Evolutionary conservation across 1,140 invertebrate genomes (phyloP).

Genomic region (Lepidurus arcticus): DNA sequence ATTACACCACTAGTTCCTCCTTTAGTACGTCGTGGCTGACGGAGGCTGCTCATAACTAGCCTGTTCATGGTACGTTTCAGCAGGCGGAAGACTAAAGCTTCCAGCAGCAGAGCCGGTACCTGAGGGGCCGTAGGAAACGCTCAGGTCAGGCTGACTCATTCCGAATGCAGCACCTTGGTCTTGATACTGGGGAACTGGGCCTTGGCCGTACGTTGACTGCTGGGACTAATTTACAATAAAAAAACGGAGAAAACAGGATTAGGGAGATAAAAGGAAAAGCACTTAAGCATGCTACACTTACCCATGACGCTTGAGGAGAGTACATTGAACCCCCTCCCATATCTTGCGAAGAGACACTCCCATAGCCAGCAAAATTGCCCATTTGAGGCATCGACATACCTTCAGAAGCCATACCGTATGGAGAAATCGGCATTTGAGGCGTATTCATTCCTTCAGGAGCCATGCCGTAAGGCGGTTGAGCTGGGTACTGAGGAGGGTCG

Average conservation of each 20-base stretch:
- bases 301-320: background rate
- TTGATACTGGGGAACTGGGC: background rate
- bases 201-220: background rate
- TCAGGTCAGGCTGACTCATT: background rate
- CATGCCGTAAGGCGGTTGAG: background rate
- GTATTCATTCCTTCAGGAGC: background rate
- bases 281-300: background rate
- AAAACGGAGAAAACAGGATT: background rate
- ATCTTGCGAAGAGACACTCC: background rate
- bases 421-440: background rate
- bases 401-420: background rate
- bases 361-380: background rate
- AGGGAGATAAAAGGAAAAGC: background rate
- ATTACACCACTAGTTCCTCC: background rate
- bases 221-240: background rate
- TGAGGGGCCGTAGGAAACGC: background rate
- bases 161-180: background rate
- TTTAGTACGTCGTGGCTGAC: background rate
- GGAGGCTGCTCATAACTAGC: background rate
- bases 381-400: background rate
- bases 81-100: background rate
- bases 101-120: background rate
- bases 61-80: background rate
- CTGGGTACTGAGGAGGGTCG: background rate
- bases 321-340: background rate